These are phyloP conservation scores for Stomorhina lunata DNA, from an alignment of 2,888 invertebrate genomes.

Conservation along the genomic window DNA sequence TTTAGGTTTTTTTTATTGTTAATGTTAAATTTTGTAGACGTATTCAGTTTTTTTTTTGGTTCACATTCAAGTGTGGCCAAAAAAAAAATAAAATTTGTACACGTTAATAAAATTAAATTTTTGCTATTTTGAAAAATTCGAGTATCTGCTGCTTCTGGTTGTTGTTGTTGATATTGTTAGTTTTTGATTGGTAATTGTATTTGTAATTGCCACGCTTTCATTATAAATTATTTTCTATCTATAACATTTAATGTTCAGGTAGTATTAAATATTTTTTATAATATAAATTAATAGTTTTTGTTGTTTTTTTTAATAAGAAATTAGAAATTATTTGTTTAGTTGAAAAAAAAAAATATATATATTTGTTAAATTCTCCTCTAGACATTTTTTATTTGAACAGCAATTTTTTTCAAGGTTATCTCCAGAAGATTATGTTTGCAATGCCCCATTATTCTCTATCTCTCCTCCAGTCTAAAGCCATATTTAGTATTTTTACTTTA, in stretches of 20 bases:
- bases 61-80: constrained; percentile 25
- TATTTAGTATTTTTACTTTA: neutral
- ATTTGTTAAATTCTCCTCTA: neutral
- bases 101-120: neutral
- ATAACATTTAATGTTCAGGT: too few relatives aligned
- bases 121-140: neutral
- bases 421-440: neutral
- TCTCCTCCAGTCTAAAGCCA: neutral
- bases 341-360: neutral
- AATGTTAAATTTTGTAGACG: constrained; percentile 49
- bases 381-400: neutral
- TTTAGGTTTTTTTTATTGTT: neutral
- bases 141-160: neutral
- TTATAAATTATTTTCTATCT: constrained; percentile 42
- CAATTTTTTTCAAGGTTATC: constrained; percentile 26
- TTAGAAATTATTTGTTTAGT: neutral
- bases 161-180: neutral
- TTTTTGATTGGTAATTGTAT: constrained; percentile 16
- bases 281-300: neutral
- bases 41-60: constrained; percentile 47
- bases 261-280: too few relatives aligned
- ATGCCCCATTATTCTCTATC: neutral
- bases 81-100: constrained; percentile 24
- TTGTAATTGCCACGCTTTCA: constrained; percentile 61
- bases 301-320: neutral